Base-by-base conservation (phyloP, 2,888 invertebrate genomes). In the Nomada goodeniana region DNA sequence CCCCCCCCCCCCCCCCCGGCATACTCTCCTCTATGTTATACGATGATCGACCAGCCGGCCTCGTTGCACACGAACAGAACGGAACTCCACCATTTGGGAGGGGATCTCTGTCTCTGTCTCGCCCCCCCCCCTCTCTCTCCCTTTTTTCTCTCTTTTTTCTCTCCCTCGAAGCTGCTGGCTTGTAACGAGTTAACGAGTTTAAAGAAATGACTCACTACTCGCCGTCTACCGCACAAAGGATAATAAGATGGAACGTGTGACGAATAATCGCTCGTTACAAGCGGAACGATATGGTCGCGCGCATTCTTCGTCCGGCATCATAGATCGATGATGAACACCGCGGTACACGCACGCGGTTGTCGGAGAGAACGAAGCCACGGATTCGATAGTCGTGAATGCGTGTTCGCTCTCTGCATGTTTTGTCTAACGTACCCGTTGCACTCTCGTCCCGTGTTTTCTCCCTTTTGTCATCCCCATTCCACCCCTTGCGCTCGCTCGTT, bases 121-220 rank as follows among this genome's bases (percentile, higher is more conserved):
- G 5, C 5, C 7, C 29, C 7, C 29, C 29, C 26, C 13, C 29
- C 23, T 15, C 57, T 13, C 4, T 15, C 23, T 26, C 57, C 3
- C 26, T 3, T 10, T 29, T 7, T 59, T 26, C 23, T 26, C 26
- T 23, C 26, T 18, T 59, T 26, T 61, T 18, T 63, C 55, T 70
- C 76, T 76, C 73, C 72, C 76, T 63, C 76, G 71, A 76, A 73
- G 65, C 70, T 74, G 85, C 81, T 76, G 78, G 81, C 75, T 83
- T 76, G 85, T 85, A 87, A 87, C 80, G 79, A 85, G 83, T 87
- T 87, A 88, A 88, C 86, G 84, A 88, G 86, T 86, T 86, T 87
- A 81, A 88, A 87, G 83, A 88, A 87, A 82, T 87, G 88, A 87
- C 80, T 87, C 87, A 88, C 76, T 75, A 70, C 76, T 65, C 29